Conservation (phyloP, 2,888 invertebrate genomes). For the Limenitis camilla region DNA sequence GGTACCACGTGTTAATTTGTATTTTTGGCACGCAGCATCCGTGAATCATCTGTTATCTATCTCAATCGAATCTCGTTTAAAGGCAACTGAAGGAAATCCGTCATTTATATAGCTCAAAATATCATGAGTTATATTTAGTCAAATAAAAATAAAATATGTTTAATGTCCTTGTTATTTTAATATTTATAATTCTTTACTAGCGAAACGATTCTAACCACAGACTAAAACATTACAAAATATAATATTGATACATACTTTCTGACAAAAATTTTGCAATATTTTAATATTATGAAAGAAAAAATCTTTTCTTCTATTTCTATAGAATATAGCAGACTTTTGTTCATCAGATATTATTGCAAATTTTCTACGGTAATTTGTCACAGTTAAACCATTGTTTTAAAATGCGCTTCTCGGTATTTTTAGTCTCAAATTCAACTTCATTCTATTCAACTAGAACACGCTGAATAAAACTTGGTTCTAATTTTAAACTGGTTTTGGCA, state of each 20-base stretch:
- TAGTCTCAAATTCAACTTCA: background rate
- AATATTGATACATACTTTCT: too few species aligned
- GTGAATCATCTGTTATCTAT: slow-evolving; percentile 22
- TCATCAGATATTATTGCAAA: too few species aligned
- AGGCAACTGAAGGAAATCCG: slow-evolving; percentile 2
- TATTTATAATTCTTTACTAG: too few species aligned
- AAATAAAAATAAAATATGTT: background rate
- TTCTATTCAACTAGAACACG: background rate
- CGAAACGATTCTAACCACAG: too few species aligned
- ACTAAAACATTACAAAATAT: too few species aligned
- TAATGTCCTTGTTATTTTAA: background rate
- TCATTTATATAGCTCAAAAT: background rate
- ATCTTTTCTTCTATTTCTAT: too few species aligned
- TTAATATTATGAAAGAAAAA: too few species aligned
- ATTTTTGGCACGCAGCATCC: slow-evolving; percentile 32
- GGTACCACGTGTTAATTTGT: slow-evolving; percentile 42
- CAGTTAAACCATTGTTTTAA: too few species aligned
- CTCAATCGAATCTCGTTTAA: slow-evolving; percentile 7
- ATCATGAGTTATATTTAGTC: background rate
- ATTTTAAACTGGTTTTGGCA: background rate
- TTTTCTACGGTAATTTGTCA: too few species aligned
- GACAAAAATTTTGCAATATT: too few species aligned
- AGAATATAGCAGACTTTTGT: too few species aligned
- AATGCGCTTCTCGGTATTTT: too few species aligned
- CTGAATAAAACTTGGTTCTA: background rate